Percentiles rank a stretch among this genome's conserved stretches.
Evolutionary conservation across 2,888 invertebrate species (phyloP).

Genomic region (Sclerodermus sp.): DNA sequence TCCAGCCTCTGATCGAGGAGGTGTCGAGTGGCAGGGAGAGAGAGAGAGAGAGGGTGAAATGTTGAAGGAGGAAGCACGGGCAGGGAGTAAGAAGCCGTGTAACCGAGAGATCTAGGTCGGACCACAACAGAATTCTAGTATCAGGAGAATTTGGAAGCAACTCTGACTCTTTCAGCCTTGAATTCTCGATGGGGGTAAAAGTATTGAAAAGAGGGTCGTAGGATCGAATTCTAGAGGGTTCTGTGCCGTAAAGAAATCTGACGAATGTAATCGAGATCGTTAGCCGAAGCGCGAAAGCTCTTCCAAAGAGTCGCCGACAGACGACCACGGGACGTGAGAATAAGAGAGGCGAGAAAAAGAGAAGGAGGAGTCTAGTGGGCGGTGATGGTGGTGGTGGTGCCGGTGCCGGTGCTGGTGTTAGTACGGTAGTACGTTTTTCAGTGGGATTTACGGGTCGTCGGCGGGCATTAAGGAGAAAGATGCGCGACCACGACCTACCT

Average conservation of each 20-base stretch:
- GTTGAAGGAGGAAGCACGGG: no score
- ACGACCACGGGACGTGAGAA: background rate
- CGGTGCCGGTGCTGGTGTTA: constrained; percentile 8
- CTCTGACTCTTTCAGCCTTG: no score
- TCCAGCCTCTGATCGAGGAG: no score
- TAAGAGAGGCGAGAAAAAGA: background rate
- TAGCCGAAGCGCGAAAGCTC: constrained; percentile 22
- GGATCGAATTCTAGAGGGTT: background rate
- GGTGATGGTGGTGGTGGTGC: constrained; percentile 1
- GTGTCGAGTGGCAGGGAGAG: no score
- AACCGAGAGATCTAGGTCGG: no score
- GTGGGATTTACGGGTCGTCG: constrained; percentile 33
- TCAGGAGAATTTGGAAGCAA: no score
- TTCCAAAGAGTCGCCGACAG: background rate
- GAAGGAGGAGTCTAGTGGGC: background rate
- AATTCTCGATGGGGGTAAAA: background rate
- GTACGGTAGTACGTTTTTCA: constrained; percentile 27
- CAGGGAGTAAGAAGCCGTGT: no score
- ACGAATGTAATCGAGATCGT: constrained; percentile 33
- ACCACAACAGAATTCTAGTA: no score
- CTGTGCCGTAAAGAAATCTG: constrained; percentile 21
- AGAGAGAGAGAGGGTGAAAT: no score
- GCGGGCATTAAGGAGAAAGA: constrained; percentile 30
- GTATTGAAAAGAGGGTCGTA: constrained; percentile 10
- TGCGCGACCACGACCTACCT: constrained; percentile 24